phyloP scores from a whole-genome alignment of 2,113 vertebrate species.

The Rafetus swinhoei region DNA sequence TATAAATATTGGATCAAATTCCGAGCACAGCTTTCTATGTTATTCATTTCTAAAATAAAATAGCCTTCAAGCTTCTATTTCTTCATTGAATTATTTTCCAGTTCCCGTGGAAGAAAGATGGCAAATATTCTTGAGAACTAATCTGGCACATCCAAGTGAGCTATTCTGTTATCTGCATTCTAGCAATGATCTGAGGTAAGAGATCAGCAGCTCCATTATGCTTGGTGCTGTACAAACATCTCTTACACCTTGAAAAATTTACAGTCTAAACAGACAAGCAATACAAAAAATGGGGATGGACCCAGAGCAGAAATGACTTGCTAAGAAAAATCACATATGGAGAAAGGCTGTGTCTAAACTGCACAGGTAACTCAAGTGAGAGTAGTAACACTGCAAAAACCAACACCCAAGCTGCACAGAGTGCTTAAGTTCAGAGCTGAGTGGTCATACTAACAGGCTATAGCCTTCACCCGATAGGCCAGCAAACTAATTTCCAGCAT shows the following conservation, averaged over 20 bases:
- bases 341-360: background rate
- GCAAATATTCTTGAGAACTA: background rate
- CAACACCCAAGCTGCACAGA: background rate
- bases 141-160: background rate
- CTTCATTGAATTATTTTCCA: constrained; percentile 29
- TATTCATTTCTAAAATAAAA: constrained; percentile 44
- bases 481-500: background rate
- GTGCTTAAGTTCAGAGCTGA: background rate
- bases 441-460: background rate
- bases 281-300: background rate
- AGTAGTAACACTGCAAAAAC: background rate
- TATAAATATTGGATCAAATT: constrained; percentile 50
- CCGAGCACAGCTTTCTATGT: constrained; percentile 3
- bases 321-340: constrained; percentile 2
- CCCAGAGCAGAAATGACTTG: constrained; percentile 15
- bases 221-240: background rate
- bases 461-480: background rate
- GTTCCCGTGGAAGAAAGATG: background rate
- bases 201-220: background rate
- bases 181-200: background rate
- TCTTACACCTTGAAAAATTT: background rate
- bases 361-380: constrained; percentile 22
- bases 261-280: background rate
- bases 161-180: background rate
- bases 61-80: background rate